Evolutionary conservation across 2,888 invertebrate genomes (phyloP).

Genomic region (Cyclophora punctaria): DNA sequence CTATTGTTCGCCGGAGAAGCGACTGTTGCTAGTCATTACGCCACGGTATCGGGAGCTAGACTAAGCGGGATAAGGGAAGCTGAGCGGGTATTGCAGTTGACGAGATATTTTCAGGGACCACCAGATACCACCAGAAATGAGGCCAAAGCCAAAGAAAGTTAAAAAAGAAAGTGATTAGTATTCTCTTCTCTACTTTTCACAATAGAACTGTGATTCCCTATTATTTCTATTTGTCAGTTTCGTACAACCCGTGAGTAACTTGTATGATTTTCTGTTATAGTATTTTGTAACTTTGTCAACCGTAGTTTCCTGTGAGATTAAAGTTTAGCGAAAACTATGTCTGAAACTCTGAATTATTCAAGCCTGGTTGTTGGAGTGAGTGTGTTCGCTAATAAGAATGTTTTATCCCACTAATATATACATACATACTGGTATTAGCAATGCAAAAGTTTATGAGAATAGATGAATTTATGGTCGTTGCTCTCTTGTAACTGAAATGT

Average conservation of each 20-base stretch:
- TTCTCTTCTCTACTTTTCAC: no score
- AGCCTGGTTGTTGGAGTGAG: no score
- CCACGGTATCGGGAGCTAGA: conserved; percentile 85
- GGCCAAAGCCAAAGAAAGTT: conserved; percentile 5
- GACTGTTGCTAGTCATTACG: conserved; percentile 82
- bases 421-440: no score
- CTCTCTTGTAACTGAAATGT: no score
- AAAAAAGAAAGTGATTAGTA: conserved; percentile 5
- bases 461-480: no score
- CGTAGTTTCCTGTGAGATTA: no score
- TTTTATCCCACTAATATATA: no score
- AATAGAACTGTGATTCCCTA: no score
- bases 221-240: conserved; percentile 20
- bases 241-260: conserved; percentile 11
- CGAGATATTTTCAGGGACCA: conserved; percentile 65
- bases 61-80: conserved; percentile 87
- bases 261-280: conserved; percentile 18
- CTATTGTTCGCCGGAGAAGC: conserved; percentile 89
- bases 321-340: no score
- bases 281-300: conserved; percentile 5
- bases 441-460: no score
- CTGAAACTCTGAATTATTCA: no score
- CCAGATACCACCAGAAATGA: conserved; percentile 21
- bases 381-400: no score
- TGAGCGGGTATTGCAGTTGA: conserved; percentile 79